Evolutionary conservation across 1,140 invertebrate genomes (phyloP), one percentile per base, ranked within the genome.

Genomic region (Adelges cooleyi): DNA sequence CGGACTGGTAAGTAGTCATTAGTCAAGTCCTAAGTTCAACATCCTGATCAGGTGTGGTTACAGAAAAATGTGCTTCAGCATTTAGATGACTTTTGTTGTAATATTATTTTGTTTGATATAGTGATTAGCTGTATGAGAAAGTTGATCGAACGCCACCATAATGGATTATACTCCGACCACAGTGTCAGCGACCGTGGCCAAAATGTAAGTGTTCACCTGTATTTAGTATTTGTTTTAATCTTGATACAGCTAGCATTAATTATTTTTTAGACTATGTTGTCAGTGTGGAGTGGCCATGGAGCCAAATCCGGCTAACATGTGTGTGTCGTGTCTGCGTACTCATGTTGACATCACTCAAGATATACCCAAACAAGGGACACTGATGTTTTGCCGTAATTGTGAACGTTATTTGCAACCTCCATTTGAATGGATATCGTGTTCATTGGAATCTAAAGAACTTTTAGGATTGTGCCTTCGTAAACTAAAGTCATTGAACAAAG

Each of bases 271-370:
- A 74, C 77, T 86, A 71, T 92, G 89, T 71, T 92, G 89, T 71
- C 82, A 88, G 75, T 92, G 89, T 77, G 88, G 86, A 20, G 80
- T 80, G 46, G 71, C 77, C 15, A 92, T 99, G 46, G 86, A 92
- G 69, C 88, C 96, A 36, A 99, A 99, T 80, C 89, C 93, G 8
- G 84, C 92, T 2, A 98, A 98, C 75, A 98, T 96, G 90, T 99
- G 96, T 76, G 88, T 95, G 0, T 86, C 84, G 20, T 99, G 96
- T 79, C 76, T 99, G 15, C 79, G 94, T 38, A 85, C 86, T 36
- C 81, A 88, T 73, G 85, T 98, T 15, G 95, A 99, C 72, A 98
- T 99, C 40, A 94, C 93, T 22, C 92, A 95, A 74, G 89, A 86
- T 22, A 98, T 99, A 74, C 92, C 93, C 0, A 98, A 98, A 77